A percentile compares a stretch with the other conserved stretches of the same genome.
phyloP scores from a whole-genome alignment of 2,888 invertebrate genomes.

The Pyrgus malvae region DNA sequence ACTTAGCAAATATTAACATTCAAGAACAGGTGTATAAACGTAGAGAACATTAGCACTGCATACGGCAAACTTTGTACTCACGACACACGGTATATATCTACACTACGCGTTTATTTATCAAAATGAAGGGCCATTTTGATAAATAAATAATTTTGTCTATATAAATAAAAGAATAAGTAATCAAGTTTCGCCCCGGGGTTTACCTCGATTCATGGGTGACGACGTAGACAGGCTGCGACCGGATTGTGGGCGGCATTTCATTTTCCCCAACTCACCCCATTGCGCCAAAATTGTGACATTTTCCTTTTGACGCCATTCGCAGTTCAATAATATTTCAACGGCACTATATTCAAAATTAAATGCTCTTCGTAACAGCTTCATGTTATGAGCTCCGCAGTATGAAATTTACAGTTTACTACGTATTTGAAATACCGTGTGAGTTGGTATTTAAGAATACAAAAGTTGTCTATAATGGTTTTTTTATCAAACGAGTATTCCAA shows the following conservation, averaged over 20 bases:
- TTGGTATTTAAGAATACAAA: not conserved
- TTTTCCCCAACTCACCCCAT: conserved; percentile 38
- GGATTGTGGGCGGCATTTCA: conserved; percentile 40
- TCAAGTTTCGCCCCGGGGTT: conserved; percentile 59
- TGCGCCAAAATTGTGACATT: conserved; percentile 67
- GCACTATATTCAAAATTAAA: conserved; percentile 56
- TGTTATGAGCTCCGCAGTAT: conserved; percentile 34
- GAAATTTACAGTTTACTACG: conserved; percentile 15
- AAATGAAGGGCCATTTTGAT: no score
- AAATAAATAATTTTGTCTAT: no score
- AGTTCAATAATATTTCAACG: conserved; percentile 64
- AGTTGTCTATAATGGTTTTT: no score
- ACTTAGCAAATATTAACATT: not conserved
- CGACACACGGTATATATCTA: no score
- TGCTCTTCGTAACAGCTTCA: conserved; percentile 39
- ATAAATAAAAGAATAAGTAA: conserved; percentile 65
- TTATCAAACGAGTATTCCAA: no score
- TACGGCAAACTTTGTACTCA: no score
- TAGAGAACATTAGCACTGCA: no score
- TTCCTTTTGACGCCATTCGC: conserved; percentile 60
- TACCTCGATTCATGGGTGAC: conserved; percentile 58
- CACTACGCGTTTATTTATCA: no score
- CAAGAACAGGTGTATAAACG: not conserved
- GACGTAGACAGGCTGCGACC: conserved; percentile 60
- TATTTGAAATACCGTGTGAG: conserved; percentile 3